Evolutionary conservation across 1,140 invertebrate species (phyloP).

Genomic region (Nylanderia fulva): DNA sequence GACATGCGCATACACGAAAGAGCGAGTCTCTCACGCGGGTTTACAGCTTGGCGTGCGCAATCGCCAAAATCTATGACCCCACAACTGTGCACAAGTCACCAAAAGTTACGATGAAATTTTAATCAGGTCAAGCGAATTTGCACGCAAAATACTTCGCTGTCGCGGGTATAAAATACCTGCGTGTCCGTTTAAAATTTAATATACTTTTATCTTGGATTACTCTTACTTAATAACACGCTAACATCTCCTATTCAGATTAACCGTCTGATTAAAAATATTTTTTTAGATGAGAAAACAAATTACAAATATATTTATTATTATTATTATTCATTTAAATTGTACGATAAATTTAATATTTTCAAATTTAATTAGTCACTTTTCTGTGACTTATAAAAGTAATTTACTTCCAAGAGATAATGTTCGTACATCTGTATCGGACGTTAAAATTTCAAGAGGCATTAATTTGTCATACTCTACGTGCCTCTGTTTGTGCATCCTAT

Average conservation of each 20-base stretch:
- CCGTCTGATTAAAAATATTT: neutral
- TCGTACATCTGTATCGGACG: neutral
- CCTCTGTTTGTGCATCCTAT: neutral
- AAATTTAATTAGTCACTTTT: too few relatives aligned
- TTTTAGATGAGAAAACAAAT: neutral
- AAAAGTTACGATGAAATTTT: slow-evolving; percentile 47
- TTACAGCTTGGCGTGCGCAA: slow-evolving; percentile 13
- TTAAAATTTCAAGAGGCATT: slow-evolving; percentile 28
- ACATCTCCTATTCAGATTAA: neutral
- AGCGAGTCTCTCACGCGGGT: slow-evolving; percentile 14
- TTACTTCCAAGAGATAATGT: neutral
- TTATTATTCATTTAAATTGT: too few relatives aligned
- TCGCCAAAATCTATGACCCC: slow-evolving; percentile 29
- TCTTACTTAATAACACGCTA: neutral
- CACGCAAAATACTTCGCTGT: slow-evolving; percentile 17
- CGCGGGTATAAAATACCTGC: neutral
- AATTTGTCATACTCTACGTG: neutral
- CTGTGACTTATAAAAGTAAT: neutral
- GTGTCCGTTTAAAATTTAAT: neutral
- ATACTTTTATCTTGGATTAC: slow-evolving; percentile 1
- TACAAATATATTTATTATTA: neutral
- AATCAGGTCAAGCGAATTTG: slow-evolving; percentile 45
- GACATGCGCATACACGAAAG: slow-evolving; percentile 29
- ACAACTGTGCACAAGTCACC: slow-evolving; percentile 5
- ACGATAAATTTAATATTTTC: too few relatives aligned